Evolutionary conservation across 1,140 invertebrate genomes (phyloP), one percentile per base, ranked within the genome.

Genomic region (Euschistus heros): DNA sequence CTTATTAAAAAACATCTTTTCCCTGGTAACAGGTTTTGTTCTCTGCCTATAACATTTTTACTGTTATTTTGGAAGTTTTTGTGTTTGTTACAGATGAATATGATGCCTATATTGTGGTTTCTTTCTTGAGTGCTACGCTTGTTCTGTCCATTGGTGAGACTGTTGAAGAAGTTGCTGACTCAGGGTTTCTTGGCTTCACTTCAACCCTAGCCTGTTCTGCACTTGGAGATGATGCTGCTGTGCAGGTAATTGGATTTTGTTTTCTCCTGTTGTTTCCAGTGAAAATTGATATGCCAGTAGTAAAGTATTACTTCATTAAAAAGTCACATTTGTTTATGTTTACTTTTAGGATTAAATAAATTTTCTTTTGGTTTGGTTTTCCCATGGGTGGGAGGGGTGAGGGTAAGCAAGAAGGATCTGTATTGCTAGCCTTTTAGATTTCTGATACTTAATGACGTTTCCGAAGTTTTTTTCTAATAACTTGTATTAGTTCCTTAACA

Each of bases 101-200:
- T 84, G 97, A 99, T 86, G 92, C 97, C 52, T 99, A 99, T 80
- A 99, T 99, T 81, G 96, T 99, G 76, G 97, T 99, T 68, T 99
- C 97, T 52, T 99, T 99, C 86, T 90, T 98, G 46, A 99, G 99
- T 79, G 97, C 97, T 66, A 99, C 97, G 27, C 82, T 99, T 69
- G 97, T 99, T 66, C 82, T 99, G 69, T 97, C 94, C 69, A 99
- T 99, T 76, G 97, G 97, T 69, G 97, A 99, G 78, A 99, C 96
- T 68, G 97, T 99, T 37, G 97, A 99, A 78, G 97, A 99, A 89
- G 97, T 98, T 1, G 97, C 96, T 7, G 97, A 99, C 79, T 99
- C 96, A 61, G 97, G 97, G 37, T 99, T 99, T 75, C 80, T 99
- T 61, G 97, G 97, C 66, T 99, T 97, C 1, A 98, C 96, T 0